phyloP scores from a whole-genome alignment of 2,888 invertebrate genomes.

The Eurytoma adleriae region DNA sequence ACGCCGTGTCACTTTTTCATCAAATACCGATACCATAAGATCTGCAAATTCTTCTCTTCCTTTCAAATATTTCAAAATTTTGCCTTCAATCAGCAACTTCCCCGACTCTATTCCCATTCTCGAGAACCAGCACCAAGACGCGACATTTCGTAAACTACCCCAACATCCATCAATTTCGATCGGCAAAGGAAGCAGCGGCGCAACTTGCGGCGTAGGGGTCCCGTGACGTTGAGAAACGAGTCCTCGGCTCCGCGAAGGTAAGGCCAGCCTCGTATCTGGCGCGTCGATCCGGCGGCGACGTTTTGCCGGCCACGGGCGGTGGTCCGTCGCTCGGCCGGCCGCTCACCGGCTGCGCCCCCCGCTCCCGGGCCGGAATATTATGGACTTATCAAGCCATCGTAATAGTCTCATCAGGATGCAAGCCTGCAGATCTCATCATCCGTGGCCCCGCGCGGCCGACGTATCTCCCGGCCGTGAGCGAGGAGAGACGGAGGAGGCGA shows the following conservation, averaged over 20 bases:
- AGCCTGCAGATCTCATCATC: conserved; percentile 75
- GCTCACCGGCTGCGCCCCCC: conserved; percentile 62
- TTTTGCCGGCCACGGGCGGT: background rate
- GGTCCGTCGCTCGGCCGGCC: conserved; percentile 64
- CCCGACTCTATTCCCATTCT: too few relatives aligned
- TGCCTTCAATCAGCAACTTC: too few relatives aligned
- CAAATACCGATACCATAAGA: too few relatives aligned
- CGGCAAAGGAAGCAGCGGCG: conserved; percentile 13
- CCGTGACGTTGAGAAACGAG: conserved; percentile 62
- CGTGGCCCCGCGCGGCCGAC: conserved; percentile 63
- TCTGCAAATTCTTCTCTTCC: background rate
- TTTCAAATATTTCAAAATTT: background rate
- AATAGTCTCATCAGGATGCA: conserved; percentile 76
- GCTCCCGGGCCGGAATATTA: conserved; percentile 68
- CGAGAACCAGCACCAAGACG: too few relatives aligned
- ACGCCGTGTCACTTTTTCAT: conserved; percentile 8
- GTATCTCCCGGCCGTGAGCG: conserved; percentile 60
- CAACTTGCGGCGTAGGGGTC: conserved; percentile 28
- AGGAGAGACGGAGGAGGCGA: conserved; percentile 12
- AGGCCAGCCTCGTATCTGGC: conserved; percentile 54
- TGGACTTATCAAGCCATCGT: conserved; percentile 75
- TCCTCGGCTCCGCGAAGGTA: conserved; percentile 60
- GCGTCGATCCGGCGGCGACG: conserved; percentile 64
- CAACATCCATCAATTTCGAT: conserved; percentile 42
- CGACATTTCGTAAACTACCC: background rate